Evolutionary conservation across 2,113 vertebrate species (phyloP).

Genomic region (Potamarius usumacintae): DNA sequence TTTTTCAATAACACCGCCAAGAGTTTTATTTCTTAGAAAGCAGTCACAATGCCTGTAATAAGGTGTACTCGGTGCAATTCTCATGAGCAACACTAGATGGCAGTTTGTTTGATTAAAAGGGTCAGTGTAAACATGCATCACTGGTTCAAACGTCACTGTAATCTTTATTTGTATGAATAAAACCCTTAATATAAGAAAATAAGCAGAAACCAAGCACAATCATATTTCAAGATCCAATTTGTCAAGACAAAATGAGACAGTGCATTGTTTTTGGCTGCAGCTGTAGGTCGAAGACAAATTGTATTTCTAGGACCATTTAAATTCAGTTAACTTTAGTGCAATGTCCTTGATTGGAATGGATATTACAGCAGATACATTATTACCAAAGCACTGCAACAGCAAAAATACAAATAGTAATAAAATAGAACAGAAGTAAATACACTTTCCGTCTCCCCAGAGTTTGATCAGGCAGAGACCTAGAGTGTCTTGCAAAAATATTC

Average conservation of each 20-base stretch:
- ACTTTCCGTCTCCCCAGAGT: neutral
- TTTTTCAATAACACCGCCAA: no score
- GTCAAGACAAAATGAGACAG: neutral
- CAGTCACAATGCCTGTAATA: neutral
- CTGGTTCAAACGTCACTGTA: neutral
- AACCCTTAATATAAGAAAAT: neutral
- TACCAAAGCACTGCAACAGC: neutral
- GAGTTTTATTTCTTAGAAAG: no score
- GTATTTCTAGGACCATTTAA: no score
- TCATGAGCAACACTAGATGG: neutral
- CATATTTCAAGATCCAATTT: neutral
- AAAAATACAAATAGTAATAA: neutral
- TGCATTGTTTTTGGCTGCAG: no score
- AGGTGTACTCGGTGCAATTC: neutral
- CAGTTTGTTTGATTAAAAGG: no score
- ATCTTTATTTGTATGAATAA: neutral
- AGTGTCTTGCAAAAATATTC: no score
- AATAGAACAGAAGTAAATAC: neutral
- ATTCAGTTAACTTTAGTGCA: no score
- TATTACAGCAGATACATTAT: neutral
- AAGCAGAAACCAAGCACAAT: neutral
- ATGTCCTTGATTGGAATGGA: no score
- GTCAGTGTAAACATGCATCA: neutral
- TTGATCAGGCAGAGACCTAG: neutral
- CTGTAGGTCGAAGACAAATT: no score